Conservation (phyloP, 2,888 invertebrate species). For the Pammene aurita region DNA sequence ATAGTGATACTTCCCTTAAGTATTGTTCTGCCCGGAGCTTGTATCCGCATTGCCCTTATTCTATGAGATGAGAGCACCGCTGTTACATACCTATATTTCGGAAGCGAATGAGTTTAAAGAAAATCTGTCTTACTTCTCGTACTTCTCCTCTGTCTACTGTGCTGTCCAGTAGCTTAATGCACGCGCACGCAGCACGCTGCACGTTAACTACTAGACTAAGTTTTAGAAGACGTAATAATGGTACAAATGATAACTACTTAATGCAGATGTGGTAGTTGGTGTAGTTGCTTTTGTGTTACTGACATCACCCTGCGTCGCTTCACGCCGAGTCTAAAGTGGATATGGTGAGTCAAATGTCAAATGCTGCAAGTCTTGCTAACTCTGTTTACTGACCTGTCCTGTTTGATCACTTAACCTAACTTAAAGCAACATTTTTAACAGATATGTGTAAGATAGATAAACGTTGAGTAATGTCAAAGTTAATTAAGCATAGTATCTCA, state of each 20-base stretch:
- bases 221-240: slow-evolving; percentile 50
- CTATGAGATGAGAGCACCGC: slow-evolving; percentile 28
- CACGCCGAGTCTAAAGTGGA: slow-evolving; percentile 3
- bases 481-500: no score
- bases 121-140: slow-evolving; percentile 25
- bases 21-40: slow-evolving; percentile 31
- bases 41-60: slow-evolving; percentile 39
- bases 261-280: slow-evolving; percentile 44
- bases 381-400: slow-evolving; percentile 28
- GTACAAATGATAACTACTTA: slow-evolving; percentile 65
- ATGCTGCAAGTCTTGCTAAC: slow-evolving; percentile 19
- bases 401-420: slow-evolving; percentile 3
- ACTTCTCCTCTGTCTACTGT: slow-evolving; percentile 37
- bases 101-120: slow-evolving; percentile 25
- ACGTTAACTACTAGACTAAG: slow-evolving; percentile 44
- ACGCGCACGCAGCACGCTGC: slow-evolving; percentile 45
- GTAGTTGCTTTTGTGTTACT: slow-evolving; percentile 35
- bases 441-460: background rate
- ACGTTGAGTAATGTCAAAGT: no score
- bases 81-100: slow-evolving; percentile 28
- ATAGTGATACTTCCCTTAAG: background rate
- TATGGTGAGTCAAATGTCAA: slow-evolving; percentile 30
- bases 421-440: background rate
- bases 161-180: slow-evolving; percentile 36
- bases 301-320: slow-evolving; percentile 14